Conservation (phyloP, 2,113 vertebrate genomes). For the Heliornis fulica region DNA sequence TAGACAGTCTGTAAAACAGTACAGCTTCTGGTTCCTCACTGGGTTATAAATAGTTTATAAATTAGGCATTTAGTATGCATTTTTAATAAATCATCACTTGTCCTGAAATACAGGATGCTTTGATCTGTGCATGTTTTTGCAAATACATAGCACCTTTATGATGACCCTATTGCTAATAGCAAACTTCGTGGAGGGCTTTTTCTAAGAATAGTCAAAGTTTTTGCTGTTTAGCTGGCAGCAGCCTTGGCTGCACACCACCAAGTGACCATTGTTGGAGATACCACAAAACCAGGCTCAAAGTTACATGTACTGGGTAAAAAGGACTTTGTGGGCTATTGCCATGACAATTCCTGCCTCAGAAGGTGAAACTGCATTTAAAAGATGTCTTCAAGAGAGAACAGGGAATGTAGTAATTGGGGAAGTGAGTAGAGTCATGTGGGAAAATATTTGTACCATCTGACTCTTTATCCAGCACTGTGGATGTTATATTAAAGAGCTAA, state of each 20-base stretch:
- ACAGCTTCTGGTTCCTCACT: background rate
- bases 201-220: background rate
- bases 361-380: background rate
- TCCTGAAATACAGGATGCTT: conserved; percentile 2
- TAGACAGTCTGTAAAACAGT: background rate
- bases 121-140: background rate
- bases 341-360: background rate
- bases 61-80: background rate
- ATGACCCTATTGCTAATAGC: background rate
- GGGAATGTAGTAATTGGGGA: background rate
- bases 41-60: conserved; percentile 30
- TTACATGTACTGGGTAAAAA: background rate
- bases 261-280: background rate
- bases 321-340: background rate
- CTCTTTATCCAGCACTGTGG: background rate
- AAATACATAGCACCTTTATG: background rate
- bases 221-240: background rate
- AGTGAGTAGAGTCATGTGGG: background rate
- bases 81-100: conserved; percentile 27
- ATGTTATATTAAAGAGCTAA: conserved; percentile 37
- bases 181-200: background rate
- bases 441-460: conserved; percentile 37
- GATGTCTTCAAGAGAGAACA: background rate
- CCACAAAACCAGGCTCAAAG: background rate
- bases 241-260: background rate